Base-by-base conservation (phyloP, 2,797 vertebrate species). In the Limosa lapponica region DNA sequence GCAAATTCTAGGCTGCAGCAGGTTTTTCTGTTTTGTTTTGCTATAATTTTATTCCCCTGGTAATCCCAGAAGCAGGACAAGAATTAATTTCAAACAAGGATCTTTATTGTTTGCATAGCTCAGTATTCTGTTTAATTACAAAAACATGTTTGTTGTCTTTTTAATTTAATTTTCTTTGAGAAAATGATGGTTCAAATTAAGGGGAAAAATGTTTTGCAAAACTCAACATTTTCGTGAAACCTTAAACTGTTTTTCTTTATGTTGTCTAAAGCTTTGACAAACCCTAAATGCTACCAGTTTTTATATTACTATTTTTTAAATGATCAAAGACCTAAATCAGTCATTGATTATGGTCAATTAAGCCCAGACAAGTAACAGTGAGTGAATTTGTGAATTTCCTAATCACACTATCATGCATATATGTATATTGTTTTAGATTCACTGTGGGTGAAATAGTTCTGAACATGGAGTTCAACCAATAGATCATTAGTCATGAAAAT, bases 171-270 rank as follows among this genome's bases (percentile, higher is more conserved):
- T 98, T 98, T 97, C 95, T 96, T 96, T 97, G 95, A 96, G 93
- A 97, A 98, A 97, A 97, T 89, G 75, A 94, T 97, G 97, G 92
- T 97, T 98, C 95, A 97, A 97, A 97, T 97, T 96, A 98, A 95
- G 80, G 90, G 92, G 82, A 10, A 95, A 98, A 93, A 89, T 13
- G 27, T 82, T 96, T 97, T 97, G 93, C 39, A 93, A 97, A 95
- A 93, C 82, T 90, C 87, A 90, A 91, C 64, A 73, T 87, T 95
- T 96, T 82, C 82, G 51, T 89, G 65, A 97, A 96, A 93, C 46
- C 64, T 86, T 95, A 84, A 90, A 75, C 64, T 90, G 49, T 55
- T 81, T 94, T 90, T 91, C 86, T 93, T 93, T 94, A 87, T 83
- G 84, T 82, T 84, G 51, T 54, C 61, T 77, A 44, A 91, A 93